Evolutionary conservation across 2,888 invertebrate species (phyloP).

Genomic region (Dexiosoma caninum): DNA sequence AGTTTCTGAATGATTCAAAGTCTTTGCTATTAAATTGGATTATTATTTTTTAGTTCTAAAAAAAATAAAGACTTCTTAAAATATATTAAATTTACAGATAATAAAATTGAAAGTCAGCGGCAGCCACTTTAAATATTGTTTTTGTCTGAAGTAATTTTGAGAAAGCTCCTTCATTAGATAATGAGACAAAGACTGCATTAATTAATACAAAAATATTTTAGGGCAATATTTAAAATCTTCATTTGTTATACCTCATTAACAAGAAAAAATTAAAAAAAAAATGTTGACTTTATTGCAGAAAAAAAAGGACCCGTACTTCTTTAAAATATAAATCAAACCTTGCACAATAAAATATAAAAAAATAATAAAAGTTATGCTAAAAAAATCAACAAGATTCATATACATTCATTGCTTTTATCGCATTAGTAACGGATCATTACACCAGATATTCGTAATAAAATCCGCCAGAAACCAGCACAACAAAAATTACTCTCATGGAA

Average conservation of each 20-base stretch:
- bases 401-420: conserved; percentile 42
- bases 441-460: conserved; percentile 27
- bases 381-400: conserved; percentile 13
- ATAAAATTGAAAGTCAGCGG: background rate
- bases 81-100: no score
- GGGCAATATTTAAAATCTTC: background rate
- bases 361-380: background rate
- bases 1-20: no score
- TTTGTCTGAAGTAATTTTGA: no score
- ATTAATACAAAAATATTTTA: background rate
- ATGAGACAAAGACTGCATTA: background rate
- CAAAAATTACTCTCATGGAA: background rate
- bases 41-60: no score
- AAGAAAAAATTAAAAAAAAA: background rate
- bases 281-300: background rate
- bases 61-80: no score
- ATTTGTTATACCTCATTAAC: background rate
- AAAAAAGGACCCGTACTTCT: background rate
- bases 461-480: conserved; percentile 1
- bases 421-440: conserved; percentile 54
- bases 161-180: background rate
- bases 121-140: background rate
- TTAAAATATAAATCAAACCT: background rate
- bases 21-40: no score
- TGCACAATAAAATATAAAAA: background rate